Percentiles rank a stretch among this genome's conserved stretches.
Evolutionary conservation across 2,113 vertebrate species (phyloP).

Genomic region (Leiothrix lutea): DNA sequence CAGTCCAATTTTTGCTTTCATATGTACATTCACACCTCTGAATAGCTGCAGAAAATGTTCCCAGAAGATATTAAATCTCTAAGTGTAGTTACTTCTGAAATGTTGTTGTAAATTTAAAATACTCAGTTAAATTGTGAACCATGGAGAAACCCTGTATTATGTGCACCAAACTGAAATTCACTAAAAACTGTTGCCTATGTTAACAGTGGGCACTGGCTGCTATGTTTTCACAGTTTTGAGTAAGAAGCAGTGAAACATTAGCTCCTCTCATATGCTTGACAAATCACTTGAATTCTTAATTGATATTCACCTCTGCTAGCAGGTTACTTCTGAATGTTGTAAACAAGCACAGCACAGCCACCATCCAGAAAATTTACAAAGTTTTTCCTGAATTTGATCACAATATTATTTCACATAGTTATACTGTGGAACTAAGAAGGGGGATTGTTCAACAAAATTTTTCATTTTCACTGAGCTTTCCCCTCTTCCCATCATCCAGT

Average conservation of each 20-base stretch:
- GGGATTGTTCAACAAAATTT: not conserved
- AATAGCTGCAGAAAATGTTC: not conserved
- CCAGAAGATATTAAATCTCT: not conserved
- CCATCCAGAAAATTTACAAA: not conserved
- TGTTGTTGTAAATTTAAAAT: not conserved
- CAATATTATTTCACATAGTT: not conserved
- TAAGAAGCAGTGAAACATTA: not conserved
- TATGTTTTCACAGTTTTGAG: not conserved
- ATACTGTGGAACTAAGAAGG: not conserved
- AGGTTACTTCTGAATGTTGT: not conserved
- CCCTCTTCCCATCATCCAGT: not conserved
- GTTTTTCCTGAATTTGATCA: not conserved
- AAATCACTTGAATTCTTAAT: not conserved
- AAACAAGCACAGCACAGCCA: not conserved
- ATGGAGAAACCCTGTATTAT: not conserved
- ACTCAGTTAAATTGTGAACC: not conserved
- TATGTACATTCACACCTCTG: not conserved
- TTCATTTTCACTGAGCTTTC: not conserved
- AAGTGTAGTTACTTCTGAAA: not conserved
- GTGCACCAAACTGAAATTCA: not conserved
- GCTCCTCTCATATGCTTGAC: not conserved
- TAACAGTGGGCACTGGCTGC: not conserved
- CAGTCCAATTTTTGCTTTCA: not conserved
- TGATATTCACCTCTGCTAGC: not conserved
- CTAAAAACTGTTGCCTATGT: not conserved